phyloP scores from a whole-genome alignment of 2,113 vertebrate genomes.

The Ondatra zibethicus region DNA sequence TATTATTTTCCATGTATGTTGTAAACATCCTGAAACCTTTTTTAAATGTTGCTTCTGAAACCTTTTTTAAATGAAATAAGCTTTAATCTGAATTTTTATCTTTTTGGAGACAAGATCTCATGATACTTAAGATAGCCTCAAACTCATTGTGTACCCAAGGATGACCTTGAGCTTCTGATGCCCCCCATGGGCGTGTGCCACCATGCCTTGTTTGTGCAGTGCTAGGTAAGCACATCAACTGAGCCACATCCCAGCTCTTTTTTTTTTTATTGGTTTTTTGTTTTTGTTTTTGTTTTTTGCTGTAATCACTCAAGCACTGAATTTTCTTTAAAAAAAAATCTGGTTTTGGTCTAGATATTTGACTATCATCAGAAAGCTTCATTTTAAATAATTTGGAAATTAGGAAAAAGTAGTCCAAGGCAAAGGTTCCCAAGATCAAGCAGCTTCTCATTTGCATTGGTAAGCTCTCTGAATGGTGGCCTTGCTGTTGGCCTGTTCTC shows the following conservation, averaged over 20 bases:
- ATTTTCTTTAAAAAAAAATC: not conserved
- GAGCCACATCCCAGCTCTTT: not conserved
- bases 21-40: not conserved
- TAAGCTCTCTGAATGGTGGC: not conserved
- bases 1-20: not conserved
- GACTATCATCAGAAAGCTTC: slow-evolving; percentile 25
- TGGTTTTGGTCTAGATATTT: slow-evolving; percentile 52
- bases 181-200: too few species aligned
- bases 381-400: slow-evolving; percentile 43
- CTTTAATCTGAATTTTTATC: not conserved
- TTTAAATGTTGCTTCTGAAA: slow-evolving; percentile 1
- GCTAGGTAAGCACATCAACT: too few species aligned
- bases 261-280: not conserved
- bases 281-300: slow-evolving; percentile 14
- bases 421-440: slow-evolving; percentile 62
- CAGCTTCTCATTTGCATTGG: not conserved
- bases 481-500: not conserved
- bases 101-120: not conserved
- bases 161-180: not conserved
- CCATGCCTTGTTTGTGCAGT: not conserved
- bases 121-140: not conserved
- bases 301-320: not conserved
- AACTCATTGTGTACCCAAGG: not conserved
- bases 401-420: slow-evolving; percentile 38
- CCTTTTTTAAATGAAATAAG: not conserved